Evolutionary conservation across 2,888 invertebrate species (phyloP), one percentile per base, ranked within the genome.

Genomic region (Hartigia nigra): DNA sequence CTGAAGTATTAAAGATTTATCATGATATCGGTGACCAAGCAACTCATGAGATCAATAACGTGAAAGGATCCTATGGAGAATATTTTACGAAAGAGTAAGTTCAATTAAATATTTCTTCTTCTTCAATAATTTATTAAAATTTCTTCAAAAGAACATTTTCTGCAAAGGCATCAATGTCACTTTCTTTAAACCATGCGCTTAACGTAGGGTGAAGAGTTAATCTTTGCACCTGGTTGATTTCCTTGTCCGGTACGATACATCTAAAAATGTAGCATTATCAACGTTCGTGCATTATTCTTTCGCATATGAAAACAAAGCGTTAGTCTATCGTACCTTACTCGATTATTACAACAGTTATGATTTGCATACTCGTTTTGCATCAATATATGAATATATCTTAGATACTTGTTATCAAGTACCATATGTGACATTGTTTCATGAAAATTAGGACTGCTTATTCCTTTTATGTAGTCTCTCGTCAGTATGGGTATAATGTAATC

Each of bases 401-500:
- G 74, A 76, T 90, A 90, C 76, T 89, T 89, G 4, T 81, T 80
- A 78, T 90, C 89, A 34, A 88, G 81, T 34, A 75, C 84, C 72
- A 76, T 82, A 70, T 81, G 81, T 72, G 79, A 81, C 31, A 81
- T 76, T 9, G 75, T 78, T 31, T 82, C 76, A 1, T 34, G 75
- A 86, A 81, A 90, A 82, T 76, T 87, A 87, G 81, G 90, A 12
- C 92, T 92, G 82, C 89, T 92, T 78, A 94, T 93, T 87, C 91
- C 92, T 79, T 92, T 90, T 39, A 94, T 86, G 81, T 94, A 94
- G 31, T 92, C 93, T 78, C 91, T 88, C 72, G 94, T 93, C 82
- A 94, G 90, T 77, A 94, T 93, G 12, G 94, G 94, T 80, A 94
- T 92, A 81, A 94, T 91, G 84, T 92, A 93, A 84, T 93, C 92